Conservation (phyloP, 2,797 vertebrate species). For the Vultur gryphus region DNA sequence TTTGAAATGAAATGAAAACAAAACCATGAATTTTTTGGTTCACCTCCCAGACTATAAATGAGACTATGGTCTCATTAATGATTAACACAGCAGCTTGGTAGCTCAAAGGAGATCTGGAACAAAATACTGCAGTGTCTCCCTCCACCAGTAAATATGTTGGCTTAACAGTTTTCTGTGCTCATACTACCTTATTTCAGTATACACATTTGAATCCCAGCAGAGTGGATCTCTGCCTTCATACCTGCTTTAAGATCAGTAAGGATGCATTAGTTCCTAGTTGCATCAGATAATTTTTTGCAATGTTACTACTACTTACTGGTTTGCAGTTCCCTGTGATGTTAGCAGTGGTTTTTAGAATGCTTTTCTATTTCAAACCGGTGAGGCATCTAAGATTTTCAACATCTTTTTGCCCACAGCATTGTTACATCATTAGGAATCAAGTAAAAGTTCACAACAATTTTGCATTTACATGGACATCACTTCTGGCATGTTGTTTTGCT, state of each 20-base stretch:
- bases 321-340: not conserved
- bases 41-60: conserved; percentile 50
- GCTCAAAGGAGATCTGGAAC: not conserved
- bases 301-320: not conserved
- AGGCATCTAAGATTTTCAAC: not conserved
- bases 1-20: conserved; percentile 72
- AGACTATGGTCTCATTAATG: conserved; percentile 62
- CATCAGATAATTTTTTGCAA: not conserved
- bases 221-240: not conserved
- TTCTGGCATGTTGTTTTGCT: not conserved
- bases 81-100: conserved; percentile 65
- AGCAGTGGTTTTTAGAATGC: not conserved
- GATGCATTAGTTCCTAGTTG: not conserved
- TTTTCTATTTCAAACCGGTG: not conserved
- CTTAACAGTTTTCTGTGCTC: not conserved
- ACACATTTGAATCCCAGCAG: not conserved
- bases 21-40: conserved; percentile 65
- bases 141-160: not conserved
- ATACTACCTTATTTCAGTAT: not conserved
- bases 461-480: not conserved
- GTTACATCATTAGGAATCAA: not conserved
- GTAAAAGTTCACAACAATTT: not conserved
- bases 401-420: not conserved
- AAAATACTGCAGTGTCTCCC: not conserved
- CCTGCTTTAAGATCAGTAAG: not conserved